phyloP scores from a whole-genome alignment of 2,888 invertebrate genomes.

The Lycaena phlaeas region DNA sequence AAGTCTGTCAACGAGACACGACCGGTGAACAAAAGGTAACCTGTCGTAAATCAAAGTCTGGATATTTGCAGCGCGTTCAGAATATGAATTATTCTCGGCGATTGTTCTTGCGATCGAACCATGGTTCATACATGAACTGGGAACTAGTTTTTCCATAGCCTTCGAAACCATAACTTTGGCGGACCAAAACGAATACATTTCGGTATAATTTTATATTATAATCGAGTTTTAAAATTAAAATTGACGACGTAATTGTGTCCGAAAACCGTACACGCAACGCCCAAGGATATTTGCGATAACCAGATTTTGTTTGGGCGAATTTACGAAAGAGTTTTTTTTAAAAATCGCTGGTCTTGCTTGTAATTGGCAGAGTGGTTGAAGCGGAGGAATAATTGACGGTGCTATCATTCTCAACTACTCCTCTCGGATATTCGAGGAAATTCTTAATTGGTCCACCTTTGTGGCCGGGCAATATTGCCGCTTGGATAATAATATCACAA shows the following conservation, averaged over 20 bases:
- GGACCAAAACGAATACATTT: constrained; percentile 37
- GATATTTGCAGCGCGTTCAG: constrained; percentile 67
- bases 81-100: constrained; percentile 71
- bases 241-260: constrained; percentile 12
- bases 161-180: constrained; percentile 12
- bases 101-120: constrained; percentile 66
- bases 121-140: constrained; percentile 73
- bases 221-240: constrained; percentile 3
- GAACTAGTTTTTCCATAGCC: constrained; percentile 63
- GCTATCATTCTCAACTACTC: constrained; percentile 65
- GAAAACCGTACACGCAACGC: constrained; percentile 36
- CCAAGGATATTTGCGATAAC: constrained; percentile 45
- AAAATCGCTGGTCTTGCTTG: constrained; percentile 61
- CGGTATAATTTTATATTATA: neutral
- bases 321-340: constrained; percentile 64
- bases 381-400: constrained; percentile 60
- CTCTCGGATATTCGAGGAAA: constrained; percentile 66
- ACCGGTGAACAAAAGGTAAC: constrained; percentile 40
- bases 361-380: constrained; percentile 58
- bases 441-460: constrained; percentile 69
- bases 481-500: constrained; percentile 60
- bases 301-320: constrained; percentile 60
- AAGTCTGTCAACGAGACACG: constrained; percentile 56
- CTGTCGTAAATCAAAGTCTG: constrained; percentile 54
- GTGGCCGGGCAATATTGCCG: constrained; percentile 64